phyloP scores from a whole-genome alignment of 2,888 invertebrate genomes.

The Polyommatus icarus region DNA sequence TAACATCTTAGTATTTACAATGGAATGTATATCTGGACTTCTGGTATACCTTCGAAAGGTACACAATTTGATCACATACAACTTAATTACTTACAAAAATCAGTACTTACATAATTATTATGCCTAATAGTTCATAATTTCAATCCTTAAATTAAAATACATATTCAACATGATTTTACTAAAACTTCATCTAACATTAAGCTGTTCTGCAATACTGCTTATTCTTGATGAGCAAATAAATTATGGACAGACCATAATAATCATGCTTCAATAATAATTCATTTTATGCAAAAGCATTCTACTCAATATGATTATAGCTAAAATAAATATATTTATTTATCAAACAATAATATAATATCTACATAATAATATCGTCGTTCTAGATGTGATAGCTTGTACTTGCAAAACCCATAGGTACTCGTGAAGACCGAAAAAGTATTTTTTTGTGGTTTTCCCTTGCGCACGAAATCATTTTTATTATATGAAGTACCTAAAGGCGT shows the following conservation, averaged over 20 bases:
- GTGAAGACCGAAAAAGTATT: not conserved
- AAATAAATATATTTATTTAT: conserved; percentile 8
- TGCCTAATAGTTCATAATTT: conserved; percentile 43
- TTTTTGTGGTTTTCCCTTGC: too few species aligned
- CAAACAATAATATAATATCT: conserved; percentile 10
- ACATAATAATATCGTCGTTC: not conserved
- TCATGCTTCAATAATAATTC: conserved; percentile 21
- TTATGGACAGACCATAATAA: conserved; percentile 26
- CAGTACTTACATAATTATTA: conserved; percentile 65
- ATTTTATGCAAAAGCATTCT: conserved; percentile 31
- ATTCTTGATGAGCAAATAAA: conserved; percentile 58
- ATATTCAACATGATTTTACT: conserved; percentile 51
- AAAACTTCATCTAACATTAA: conserved; percentile 59
- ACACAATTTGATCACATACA: conserved; percentile 55
- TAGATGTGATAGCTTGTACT: not conserved
- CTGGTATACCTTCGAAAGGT: conserved; percentile 61
- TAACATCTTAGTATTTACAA: conserved; percentile 57
- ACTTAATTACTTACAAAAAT: conserved; percentile 55
- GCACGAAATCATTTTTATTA: too few species aligned
- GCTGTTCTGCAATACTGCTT: conserved; percentile 64
- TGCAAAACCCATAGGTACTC: not conserved
- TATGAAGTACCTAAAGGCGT: too few species aligned
- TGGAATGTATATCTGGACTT: conserved; percentile 78
- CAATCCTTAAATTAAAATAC: conserved; percentile 40
- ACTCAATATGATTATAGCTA: conserved; percentile 2